phyloP scores from a whole-genome alignment of 2,113 vertebrate genomes.

The Typhlomys cinereus region DNA sequence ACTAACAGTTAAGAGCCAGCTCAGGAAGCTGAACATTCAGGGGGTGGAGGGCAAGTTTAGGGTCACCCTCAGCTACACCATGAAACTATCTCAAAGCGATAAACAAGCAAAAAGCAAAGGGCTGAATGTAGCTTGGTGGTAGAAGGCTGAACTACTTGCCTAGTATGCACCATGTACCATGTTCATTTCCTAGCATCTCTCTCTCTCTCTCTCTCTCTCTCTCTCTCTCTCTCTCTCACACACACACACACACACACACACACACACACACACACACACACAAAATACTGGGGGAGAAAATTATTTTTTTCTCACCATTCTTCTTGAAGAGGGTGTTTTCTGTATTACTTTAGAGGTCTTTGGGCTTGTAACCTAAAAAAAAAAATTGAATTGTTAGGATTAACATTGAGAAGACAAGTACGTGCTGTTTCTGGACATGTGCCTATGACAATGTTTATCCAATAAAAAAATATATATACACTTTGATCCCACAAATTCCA shows the following conservation, averaged over 20 bases:
- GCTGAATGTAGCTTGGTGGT: background rate
- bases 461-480: background rate
- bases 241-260: background rate
- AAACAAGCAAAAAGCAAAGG: too few species aligned
- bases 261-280: background rate
- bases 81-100: background rate
- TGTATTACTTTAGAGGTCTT: conserved; percentile 76
- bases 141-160: background rate
- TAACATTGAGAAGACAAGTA: background rate
- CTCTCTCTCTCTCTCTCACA: background rate
- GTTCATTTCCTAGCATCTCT: background rate
- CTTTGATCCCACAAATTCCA: background rate
- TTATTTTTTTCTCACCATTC: conserved; percentile 66
- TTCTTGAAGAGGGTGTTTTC: conserved; percentile 74
- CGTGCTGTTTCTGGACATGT: background rate
- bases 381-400: conserved; percentile 46
- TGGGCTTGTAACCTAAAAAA: conserved; percentile 69
- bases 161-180: background rate
- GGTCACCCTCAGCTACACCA: background rate
- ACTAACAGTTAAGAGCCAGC: background rate
- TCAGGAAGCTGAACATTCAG: background rate
- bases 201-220: background rate
- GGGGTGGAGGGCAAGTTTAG: too few species aligned
- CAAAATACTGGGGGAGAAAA: background rate
- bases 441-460: background rate